phyloP scores from a whole-genome alignment of 2,888 invertebrate genomes.

The Dusona sp. region DNA sequence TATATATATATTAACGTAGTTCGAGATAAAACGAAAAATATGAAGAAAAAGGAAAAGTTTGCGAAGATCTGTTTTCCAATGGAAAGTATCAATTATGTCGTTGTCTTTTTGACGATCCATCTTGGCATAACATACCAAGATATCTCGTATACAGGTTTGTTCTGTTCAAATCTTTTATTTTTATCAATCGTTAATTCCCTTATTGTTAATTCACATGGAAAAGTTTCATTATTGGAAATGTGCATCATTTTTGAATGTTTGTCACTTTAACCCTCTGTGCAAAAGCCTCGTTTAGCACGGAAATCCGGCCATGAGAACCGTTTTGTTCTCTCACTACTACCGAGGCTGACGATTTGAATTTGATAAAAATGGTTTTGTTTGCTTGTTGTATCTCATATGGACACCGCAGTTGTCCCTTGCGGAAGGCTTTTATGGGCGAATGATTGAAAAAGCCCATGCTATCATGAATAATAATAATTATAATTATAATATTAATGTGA shows the following conservation, averaged over 20 bases:
- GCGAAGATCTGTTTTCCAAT: constrained; percentile 18
- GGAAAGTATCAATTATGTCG: constrained; percentile 8
- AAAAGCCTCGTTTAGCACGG: constrained; percentile 19
- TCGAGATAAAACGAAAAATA: neutral
- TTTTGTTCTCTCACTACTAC: constrained; percentile 16
- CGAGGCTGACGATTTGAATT: constrained; percentile 16
- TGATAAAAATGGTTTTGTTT: constrained; percentile 26
- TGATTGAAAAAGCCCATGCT: constrained; percentile 20
- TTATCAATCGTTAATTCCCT: constrained; percentile 33
- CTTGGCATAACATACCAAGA: constrained; percentile 14
- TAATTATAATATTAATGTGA: constrained; percentile 57
- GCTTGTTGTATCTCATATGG: constrained; percentile 10
- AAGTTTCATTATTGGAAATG: constrained; percentile 39
- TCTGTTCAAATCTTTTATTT: constrained; percentile 36
- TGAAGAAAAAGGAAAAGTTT: neutral
- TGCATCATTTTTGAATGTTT: constrained; percentile 33
- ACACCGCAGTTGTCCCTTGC: constrained; percentile 43
- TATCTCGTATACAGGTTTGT: constrained; percentile 11
- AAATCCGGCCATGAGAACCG: constrained; percentile 9
- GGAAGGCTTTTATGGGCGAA: constrained; percentile 43
- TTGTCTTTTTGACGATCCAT: constrained; percentile 34
- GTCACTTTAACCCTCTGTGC: neutral
- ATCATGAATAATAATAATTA: constrained; percentile 42
- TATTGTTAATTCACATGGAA: constrained; percentile 38
- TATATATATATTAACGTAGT: constrained; percentile 17